A percentile compares a stretch with the other conserved stretches of the same genome.
Evolutionary conservation across 2,797 vertebrate species (phyloP).

Genomic region (Mycteria americana): DNA sequence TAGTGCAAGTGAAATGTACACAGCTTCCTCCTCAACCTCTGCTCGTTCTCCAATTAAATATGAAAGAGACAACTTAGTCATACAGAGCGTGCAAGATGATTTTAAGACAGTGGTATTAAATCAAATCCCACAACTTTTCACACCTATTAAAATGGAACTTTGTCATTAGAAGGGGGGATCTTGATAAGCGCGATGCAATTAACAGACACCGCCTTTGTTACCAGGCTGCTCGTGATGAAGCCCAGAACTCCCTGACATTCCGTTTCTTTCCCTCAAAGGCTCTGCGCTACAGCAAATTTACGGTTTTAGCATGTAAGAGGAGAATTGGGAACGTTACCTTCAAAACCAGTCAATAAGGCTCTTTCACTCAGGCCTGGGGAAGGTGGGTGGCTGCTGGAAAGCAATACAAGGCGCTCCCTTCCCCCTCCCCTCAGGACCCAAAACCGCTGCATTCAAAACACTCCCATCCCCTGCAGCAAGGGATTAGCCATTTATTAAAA

Average conservation of each 20-base stretch:
- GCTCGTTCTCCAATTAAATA: not conserved
- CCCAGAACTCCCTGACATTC: slow-evolving; percentile 28
- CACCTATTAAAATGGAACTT: slow-evolving; percentile 10
- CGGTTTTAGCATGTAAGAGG: not conserved
- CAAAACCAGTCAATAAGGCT: slow-evolving; percentile 36
- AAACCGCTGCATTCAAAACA: slow-evolving; percentile 30
- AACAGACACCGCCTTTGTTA: slow-evolving; percentile 29
- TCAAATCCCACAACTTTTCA: slow-evolving; percentile 38
- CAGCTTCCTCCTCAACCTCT: slow-evolving; percentile 14
- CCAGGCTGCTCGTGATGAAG: not conserved
- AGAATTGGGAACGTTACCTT: slow-evolving; percentile 8
- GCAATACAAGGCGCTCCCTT: slow-evolving; percentile 29
- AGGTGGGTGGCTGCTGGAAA: slow-evolving; percentile 30
- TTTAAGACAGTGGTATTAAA: slow-evolving; percentile 6
- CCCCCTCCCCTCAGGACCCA: slow-evolving; percentile 40
- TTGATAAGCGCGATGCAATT: not conserved
- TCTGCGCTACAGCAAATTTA: slow-evolving; percentile 2
- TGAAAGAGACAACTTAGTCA: slow-evolving; percentile 10
- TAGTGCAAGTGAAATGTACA: not conserved
- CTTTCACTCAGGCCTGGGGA: slow-evolving; percentile 12
- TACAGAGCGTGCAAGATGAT: not conserved
- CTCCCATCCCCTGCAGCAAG: slow-evolving; percentile 67
- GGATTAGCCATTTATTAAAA: slow-evolving; percentile 62
- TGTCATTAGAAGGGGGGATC: not conserved
- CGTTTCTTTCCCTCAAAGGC: slow-evolving; percentile 22